Evolutionary conservation across 2,113 vertebrate species (phyloP).

Genomic region (Myrmophylax atrothorax): DNA sequence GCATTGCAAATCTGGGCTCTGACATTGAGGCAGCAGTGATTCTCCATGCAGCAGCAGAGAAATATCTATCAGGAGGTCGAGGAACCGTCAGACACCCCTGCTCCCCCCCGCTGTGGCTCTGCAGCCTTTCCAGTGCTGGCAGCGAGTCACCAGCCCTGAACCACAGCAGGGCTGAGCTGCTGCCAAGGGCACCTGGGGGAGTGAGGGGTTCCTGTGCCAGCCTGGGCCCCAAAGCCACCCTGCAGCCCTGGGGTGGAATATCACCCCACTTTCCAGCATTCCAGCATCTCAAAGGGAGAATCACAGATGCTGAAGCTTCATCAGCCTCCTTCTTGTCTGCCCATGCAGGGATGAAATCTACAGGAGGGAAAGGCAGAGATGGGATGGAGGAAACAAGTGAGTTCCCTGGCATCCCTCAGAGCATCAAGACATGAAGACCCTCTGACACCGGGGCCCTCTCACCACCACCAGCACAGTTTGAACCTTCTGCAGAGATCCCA

Average conservation of each 20-base stretch:
- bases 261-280: accelerated
- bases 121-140: neutral
- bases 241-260: neutral
- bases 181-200: neutral
- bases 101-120: accelerated
- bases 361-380: neutral
- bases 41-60: neutral
- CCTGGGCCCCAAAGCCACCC: neutral
- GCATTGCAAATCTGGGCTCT: neutral
- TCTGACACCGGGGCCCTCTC: neutral
- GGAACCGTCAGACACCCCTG: neutral
- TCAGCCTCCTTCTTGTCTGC: neutral
- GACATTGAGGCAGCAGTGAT: neutral
- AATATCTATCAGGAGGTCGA: neutral
- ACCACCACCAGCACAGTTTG: neutral
- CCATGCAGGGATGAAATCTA: accelerated
- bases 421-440: neutral
- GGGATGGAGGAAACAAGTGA: neutral
- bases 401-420: neutral
- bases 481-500: neutral
- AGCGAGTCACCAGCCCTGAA: neutral
- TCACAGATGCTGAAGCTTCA: accelerated
- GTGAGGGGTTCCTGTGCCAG: accelerated
- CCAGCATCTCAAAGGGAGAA: accelerated
- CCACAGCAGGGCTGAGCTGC: accelerated